These are phyloP conservation scores for Euplexia lucipara DNA, from an alignment of 2,888 invertebrate genomes.

Conservation along the genomic window DNA sequence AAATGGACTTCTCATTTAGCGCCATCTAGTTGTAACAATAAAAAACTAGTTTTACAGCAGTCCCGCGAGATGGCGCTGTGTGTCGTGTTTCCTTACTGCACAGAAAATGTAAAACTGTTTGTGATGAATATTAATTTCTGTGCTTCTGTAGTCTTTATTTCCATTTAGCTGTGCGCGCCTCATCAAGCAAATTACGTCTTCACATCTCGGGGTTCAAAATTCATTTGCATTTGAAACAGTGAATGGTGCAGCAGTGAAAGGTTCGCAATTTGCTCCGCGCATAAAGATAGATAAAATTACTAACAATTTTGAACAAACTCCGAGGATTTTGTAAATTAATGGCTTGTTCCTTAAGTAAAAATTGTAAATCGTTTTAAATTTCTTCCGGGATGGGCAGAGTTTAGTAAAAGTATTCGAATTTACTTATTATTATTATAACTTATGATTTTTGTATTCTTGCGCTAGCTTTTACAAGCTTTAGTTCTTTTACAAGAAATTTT, in stretches of 20 bases:
- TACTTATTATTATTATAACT: too few relatives aligned
- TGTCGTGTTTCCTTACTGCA: slow-evolving; percentile 35
- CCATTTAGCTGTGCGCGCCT: slow-evolving; percentile 67
- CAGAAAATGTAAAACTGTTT: slow-evolving; percentile 61
- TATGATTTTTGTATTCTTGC: not conserved
- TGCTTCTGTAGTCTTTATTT: slow-evolving; percentile 65
- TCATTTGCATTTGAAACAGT: slow-evolving; percentile 78
- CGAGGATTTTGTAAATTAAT: slow-evolving; percentile 48
- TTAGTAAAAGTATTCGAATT: not conserved
- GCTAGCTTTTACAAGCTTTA: too few relatives aligned
- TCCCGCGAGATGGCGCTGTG: slow-evolving; percentile 67
- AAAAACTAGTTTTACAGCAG: slow-evolving; percentile 27
- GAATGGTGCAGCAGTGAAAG: slow-evolving; percentile 70
- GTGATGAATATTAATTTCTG: slow-evolving; percentile 73
- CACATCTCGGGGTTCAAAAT: slow-evolving; percentile 66
- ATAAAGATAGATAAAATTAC: slow-evolving; percentile 52
- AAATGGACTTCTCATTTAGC: slow-evolving; percentile 45
- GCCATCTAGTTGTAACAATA: slow-evolving; percentile 66
- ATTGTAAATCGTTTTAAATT: slow-evolving; percentile 5
- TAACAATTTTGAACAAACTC: slow-evolving; percentile 56
- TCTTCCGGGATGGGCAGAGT: not conserved
- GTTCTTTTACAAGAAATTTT: too few relatives aligned
- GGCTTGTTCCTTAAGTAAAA: slow-evolving; percentile 34
- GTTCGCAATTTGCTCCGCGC: slow-evolving; percentile 63
- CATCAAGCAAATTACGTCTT: slow-evolving; percentile 76